phyloP scores from a whole-genome alignment of 2,888 invertebrate species.

The Orthosia gracilis region DNA sequence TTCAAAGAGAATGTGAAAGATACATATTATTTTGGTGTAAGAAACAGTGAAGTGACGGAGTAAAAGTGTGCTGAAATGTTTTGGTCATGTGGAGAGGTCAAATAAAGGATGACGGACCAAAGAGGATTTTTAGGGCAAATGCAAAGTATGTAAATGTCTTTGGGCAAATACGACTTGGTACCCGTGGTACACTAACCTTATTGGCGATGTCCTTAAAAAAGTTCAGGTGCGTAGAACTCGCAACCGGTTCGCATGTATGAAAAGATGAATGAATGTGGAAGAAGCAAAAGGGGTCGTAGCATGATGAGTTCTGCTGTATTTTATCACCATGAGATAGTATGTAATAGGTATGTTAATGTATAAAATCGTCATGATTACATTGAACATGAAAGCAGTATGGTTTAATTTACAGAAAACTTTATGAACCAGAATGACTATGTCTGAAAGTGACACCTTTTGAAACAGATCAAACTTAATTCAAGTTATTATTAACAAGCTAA shows the following conservation, averaged over 20 bases:
- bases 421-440: neutral
- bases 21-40: neutral
- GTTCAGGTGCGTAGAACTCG: constrained; percentile 58
- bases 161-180: constrained; percentile 18
- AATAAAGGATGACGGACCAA: constrained; percentile 29
- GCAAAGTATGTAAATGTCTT: too few species aligned
- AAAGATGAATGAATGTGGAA: constrained; percentile 58
- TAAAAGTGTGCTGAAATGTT: constrained; percentile 35
- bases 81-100: constrained; percentile 19
- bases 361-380: constrained; percentile 12
- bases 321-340: constrained; percentile 22
- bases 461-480: constrained; percentile 3
- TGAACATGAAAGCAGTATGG: constrained; percentile 4
- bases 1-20: constrained; percentile 1
- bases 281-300: constrained; percentile 49
- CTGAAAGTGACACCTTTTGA: neutral
- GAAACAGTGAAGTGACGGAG: constrained; percentile 8
- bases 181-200: constrained; percentile 58
- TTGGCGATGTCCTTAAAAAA: constrained; percentile 59
- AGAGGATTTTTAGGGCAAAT: constrained; percentile 19
- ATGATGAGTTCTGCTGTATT: constrained; percentile 31
- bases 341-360: constrained; percentile 29
- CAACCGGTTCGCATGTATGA: constrained; percentile 57
- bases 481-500: neutral
- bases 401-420: constrained; percentile 10